Conservation (phyloP, 2,888 invertebrate species). For the Blomia tropicalis region DNA sequence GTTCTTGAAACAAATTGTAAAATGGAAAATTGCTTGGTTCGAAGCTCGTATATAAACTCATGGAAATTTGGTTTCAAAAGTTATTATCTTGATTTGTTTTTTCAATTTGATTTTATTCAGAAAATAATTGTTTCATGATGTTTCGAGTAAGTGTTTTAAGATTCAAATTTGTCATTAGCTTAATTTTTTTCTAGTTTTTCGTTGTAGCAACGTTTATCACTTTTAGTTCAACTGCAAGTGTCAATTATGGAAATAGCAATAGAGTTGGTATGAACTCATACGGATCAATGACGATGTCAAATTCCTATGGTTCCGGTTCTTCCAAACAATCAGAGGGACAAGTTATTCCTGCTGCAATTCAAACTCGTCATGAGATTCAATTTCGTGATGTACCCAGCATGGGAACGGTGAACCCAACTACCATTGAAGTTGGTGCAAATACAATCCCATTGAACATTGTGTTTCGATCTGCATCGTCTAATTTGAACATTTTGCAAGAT, state of each 20-base stretch:
- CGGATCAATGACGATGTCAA: background rate
- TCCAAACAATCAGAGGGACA: background rate
- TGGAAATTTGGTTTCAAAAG: too few relatives aligned
- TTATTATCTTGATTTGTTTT: too few relatives aligned
- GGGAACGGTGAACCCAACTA: background rate
- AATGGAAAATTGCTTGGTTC: too few relatives aligned
- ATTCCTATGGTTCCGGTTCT: background rate
- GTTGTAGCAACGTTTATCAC: background rate
- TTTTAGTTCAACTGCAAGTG: background rate
- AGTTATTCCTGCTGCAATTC: background rate
- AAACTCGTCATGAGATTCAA: background rate
- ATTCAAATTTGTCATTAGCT: background rate
- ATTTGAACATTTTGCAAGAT: conserved; percentile 3
- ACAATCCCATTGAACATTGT: background rate
- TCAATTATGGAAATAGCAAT: background rate
- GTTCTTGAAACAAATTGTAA: too few relatives aligned
- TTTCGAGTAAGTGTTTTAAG: conserved; percentile 2
- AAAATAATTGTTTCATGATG: too few relatives aligned
- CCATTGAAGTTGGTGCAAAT: conserved; percentile 1
- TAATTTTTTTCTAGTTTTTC: background rate
- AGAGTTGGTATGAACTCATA: background rate
- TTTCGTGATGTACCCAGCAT: background rate
- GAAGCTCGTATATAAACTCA: too few relatives aligned
- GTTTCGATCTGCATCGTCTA: background rate
- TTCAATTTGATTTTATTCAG: too few relatives aligned